A percentile compares a stretch with the other conserved stretches of the same genome.
Evolutionary conservation across 2,888 invertebrate genomes (phyloP).

Genomic region (Chrysolina americana): DNA sequence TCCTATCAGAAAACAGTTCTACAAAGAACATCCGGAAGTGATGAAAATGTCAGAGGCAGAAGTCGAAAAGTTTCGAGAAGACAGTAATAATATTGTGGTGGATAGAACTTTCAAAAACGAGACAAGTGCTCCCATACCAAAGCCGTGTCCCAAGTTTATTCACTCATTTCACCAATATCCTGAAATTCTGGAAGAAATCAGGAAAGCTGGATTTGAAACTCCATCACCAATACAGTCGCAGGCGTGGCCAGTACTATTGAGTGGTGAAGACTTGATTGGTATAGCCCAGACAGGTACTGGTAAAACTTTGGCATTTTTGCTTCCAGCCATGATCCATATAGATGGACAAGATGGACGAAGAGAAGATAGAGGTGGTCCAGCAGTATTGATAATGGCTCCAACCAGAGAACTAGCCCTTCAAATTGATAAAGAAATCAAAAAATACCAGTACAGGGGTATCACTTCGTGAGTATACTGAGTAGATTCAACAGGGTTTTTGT

Average conservation of each 20-base stretch:
- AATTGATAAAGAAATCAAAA: constrained; percentile 91
- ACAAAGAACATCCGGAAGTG: constrained; percentile 82
- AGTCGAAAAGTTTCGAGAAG: constrained; percentile 76
- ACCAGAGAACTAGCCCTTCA: constrained; percentile 94
- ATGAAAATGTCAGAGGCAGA: constrained; percentile 76
- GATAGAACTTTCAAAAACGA: constrained; percentile 73
- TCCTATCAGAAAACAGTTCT: constrained; percentile 85
- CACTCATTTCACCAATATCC: constrained; percentile 88
- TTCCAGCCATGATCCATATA: constrained; percentile 95
- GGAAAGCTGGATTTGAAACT: constrained; percentile 83
- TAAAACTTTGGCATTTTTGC: constrained; percentile 93
- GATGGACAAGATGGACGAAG: constrained; percentile 86
- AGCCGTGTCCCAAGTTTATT: constrained; percentile 85
- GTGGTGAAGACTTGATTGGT: constrained; percentile 94
- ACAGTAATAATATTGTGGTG: constrained; percentile 84
- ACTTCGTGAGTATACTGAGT: constrained; percentile 76
- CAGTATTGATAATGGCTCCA: constrained; percentile 90
- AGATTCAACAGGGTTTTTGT: constrained; percentile 18
- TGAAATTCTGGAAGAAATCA: constrained; percentile 85
- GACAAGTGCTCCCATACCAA: constrained; percentile 74
- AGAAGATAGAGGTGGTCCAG: constrained; percentile 83
- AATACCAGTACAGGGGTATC: constrained; percentile 90
- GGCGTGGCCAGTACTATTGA: constrained; percentile 94
- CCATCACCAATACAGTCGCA: constrained; percentile 95
- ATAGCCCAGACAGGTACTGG: constrained; percentile 92